Evolutionary conservation across 2,113 vertebrate genomes (phyloP), one percentile per base, ranked within the genome.

Genomic region (Motacilla alba): DNA sequence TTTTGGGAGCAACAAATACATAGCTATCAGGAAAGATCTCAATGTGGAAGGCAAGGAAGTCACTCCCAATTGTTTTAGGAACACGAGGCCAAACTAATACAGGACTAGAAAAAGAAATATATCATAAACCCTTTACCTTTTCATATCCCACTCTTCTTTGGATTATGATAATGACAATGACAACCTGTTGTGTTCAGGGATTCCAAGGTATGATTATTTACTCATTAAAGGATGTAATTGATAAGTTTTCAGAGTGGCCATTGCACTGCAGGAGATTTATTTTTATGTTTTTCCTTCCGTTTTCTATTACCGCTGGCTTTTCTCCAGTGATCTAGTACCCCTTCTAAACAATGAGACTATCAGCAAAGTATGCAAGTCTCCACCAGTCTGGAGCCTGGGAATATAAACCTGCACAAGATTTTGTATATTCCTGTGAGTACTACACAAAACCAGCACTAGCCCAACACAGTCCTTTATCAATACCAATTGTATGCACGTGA

Each of bases 351-450:
- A 94, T 95, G 68, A 95, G 41, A 80, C 17, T 39, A 91, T 92
- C 89, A 94, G 86, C 64, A 88, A 91, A 87, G 53, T 35, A 79
- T 86, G 47, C 75, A 90, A 82, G 49, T 31, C 87, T 73, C 91
- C 88, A 94, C 72, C 76, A 89, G 85, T 22, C 74, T 95, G 95
- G 95, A 97, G 94, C 94, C 95, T 68, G 68, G 70, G 78, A 97
- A 95, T 81, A 87, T 76, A 96, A 96, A 97, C 86, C 77, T 52
- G 35, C 0, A 2, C 46, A 95, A 77, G 75, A 83, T 72, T 87
- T 89, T 83, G 21, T 55, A 83, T 81, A 59, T 95, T 95, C 87
- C 76, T 72, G 73, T 35, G 22, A 53, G 35, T 53, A 74, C 31
- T 60, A 81, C 2, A 33, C 49, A 75, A 83, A 93, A 77, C 6